phyloP scores from a whole-genome alignment of 1,140 invertebrate species.

The Dreissena polymorpha region DNA sequence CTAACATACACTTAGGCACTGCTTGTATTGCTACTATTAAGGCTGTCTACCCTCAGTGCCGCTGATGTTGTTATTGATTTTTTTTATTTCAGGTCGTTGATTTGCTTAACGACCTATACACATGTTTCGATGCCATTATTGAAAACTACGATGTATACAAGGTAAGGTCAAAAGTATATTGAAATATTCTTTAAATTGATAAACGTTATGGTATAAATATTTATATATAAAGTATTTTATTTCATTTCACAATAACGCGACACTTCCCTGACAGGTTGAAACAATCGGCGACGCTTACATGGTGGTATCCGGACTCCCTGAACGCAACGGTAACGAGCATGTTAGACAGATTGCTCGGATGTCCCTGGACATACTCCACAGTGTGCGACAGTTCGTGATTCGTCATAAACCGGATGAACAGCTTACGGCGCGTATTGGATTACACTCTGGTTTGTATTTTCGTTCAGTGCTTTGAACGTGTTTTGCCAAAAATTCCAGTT shows the following conservation, averaged over 20 bases:
- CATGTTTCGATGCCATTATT: constrained; percentile 94
- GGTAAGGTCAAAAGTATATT: constrained; percentile 58
- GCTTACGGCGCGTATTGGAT: constrained; percentile 56
- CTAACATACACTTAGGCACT: too few relatives aligned
- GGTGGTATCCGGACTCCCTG: constrained; percentile 65
- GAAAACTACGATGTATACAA: constrained; percentile 90
- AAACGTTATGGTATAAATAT: too few relatives aligned
- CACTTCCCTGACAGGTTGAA: constrained; percentile 49
- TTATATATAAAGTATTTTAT: too few relatives aligned
- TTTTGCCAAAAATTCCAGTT: background rate
- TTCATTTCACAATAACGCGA: too few relatives aligned
- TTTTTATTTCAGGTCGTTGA: constrained; percentile 77
- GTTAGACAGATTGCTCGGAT: constrained; percentile 83
- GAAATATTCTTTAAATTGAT: background rate
- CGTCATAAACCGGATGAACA: constrained; percentile 78
- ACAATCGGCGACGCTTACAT: constrained; percentile 83
- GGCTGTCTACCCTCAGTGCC: too few relatives aligned
- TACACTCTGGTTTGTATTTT: constrained; percentile 60
- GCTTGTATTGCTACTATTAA: too few relatives aligned
- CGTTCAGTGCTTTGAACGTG: background rate
- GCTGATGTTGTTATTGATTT: background rate
- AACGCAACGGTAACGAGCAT: constrained; percentile 77
- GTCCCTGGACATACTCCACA: constrained; percentile 82
- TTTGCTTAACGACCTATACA: constrained; percentile 80
- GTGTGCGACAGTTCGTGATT: constrained; percentile 80